Base-by-base conservation (phyloP, 2,113 vertebrate species). In the Clarias gariepinus region DNA sequence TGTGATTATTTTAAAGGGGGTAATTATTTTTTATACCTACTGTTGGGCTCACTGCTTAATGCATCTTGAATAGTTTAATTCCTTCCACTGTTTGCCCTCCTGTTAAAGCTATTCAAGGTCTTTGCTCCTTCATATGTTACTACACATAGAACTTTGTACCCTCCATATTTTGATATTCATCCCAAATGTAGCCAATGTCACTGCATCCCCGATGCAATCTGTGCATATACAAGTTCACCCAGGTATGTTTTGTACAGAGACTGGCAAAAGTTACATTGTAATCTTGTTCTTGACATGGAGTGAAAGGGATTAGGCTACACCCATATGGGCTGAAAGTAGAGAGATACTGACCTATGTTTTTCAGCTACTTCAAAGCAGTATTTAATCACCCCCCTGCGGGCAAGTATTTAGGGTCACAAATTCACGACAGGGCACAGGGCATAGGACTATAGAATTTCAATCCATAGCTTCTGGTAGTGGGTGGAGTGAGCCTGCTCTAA, bases 281-380 rank as follows among this genome's bases (percentile, higher is more conserved):
- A 66, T 82, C 81, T 28, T 53, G 60, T 82, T n/a, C 55, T 47
- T 66, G 81, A 52, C 25, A 47, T 21, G 21, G 33, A 52, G 60
- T 63, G 79, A 4, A 61, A 64, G 58, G 33, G 60, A 64, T 25
- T 66, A 19, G 15, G 41, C 61, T 52, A 82, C 60, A 66, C 61
- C 81, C 25, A 28, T 28, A 66, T 64, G 23, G 21, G 3, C 21
- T 52, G 52, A 82, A 82, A 82, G 23, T 64, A 18, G 23, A 66
- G 41, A 82, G 61, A 52, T 53, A 66, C 19, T 28, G 36, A 82
- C 81, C 81, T 18, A 36, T 82, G 61, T 82, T 66, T 66, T 13
- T 82, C 81, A 52, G 1, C 25, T 82, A 47, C 81, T 66, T 82
- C 81, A 82, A 82, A 82, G 81, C 25, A 53, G 80, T 58, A 80